Base-by-base conservation (phyloP, 2,113 vertebrate genomes). In the Agapornis roseicollis region DNA sequence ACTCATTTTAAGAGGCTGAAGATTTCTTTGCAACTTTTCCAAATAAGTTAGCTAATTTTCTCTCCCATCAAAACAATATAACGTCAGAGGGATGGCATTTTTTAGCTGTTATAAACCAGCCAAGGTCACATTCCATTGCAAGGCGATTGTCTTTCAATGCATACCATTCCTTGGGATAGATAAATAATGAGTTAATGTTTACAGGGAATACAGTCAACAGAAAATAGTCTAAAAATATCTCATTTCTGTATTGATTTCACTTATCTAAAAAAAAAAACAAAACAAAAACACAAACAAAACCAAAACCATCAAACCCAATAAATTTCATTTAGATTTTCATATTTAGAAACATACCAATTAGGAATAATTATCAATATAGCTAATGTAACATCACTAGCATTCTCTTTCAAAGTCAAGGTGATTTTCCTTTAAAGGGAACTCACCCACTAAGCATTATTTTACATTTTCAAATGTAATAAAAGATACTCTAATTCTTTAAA, bases 171-270 rank as follows among this genome's bases (percentile, higher is more conserved):
- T 89, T 96, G 95, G 80, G 95, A 95, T 94, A 97, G 94, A 97
- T 85, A 97, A 98, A 97, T 97, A 97, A 93, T 88, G 87, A 97
- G 96, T 98, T 98, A 97, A 97, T 97, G 85, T 96, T 97, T 98
- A 96, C 84, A 94, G n/a, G 66, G 76, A 82, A 76, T 81, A 95
- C 27, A 53, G 41, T 93, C 73, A 94, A 92, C 74, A 96, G 82
- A 97, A 96, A 94, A 89, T 37, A 78, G 22, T 65, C 55, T 83
- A 65, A 93, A 94, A 91, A 84, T 56, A 77, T 50, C n/a, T 50
- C 12, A 55, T 42, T 55, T 81, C 81, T 46, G 1, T n/a, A 72
- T 50, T 50, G 15, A 87, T 91, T 91, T 92, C 10, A 72, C 8
- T 77, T 79, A 8, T 61, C 0, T 41, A 11, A 14, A 7, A 28